Evolutionary conservation across 2,888 invertebrate genomes (phyloP).

Genomic region (Mongoloraphidia duomilia): DNA sequence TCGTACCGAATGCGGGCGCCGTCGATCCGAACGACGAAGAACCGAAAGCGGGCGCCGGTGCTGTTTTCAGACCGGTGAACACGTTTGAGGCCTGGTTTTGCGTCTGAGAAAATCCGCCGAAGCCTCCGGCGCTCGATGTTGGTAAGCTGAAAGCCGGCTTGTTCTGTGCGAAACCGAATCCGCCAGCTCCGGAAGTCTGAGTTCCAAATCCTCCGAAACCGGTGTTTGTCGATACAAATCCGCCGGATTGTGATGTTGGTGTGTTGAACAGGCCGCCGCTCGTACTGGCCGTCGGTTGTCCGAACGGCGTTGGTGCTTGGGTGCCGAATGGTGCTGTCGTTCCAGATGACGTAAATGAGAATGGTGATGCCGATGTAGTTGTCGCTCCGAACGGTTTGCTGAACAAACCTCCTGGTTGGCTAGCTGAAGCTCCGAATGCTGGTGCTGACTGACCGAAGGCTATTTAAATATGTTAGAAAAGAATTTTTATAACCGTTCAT

Average conservation of each 20-base stretch:
- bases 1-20: slow-evolving; percentile 5
- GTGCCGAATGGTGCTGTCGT: slow-evolving; percentile 29
- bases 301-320: slow-evolving; percentile 36
- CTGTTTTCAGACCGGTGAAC: slow-evolving; percentile 24
- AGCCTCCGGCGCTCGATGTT: slow-evolving; percentile 26
- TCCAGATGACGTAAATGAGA: slow-evolving; percentile 27
- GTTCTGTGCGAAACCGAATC: slow-evolving; percentile 31
- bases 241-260: neutral
- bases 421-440: slow-evolving; percentile 47
- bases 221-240: slow-evolving; percentile 17
- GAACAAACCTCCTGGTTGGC: slow-evolving; percentile 26
- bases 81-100: slow-evolving; percentile 7
- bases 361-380: slow-evolving; percentile 31
- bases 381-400: slow-evolving; percentile 20
- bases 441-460: slow-evolving; percentile 26
- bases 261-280: slow-evolving; percentile 7
- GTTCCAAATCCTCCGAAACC: slow-evolving; percentile 31
- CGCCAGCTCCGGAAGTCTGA: slow-evolving; percentile 28
- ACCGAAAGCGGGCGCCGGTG: slow-evolving; percentile 35
- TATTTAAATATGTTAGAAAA: too few relatives aligned
- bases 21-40: slow-evolving; percentile 26
- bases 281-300: slow-evolving; percentile 23
- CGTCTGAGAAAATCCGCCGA: slow-evolving; percentile 21
- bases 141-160: slow-evolving; percentile 27
- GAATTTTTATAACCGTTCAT: too few relatives aligned